Percentiles rank a stretch among this genome's conserved stretches.
These are phyloP conservation scores for Trichacis sp. DNA, from an alignment of 2,888 invertebrate species.

Conservation along the genomic window DNA sequence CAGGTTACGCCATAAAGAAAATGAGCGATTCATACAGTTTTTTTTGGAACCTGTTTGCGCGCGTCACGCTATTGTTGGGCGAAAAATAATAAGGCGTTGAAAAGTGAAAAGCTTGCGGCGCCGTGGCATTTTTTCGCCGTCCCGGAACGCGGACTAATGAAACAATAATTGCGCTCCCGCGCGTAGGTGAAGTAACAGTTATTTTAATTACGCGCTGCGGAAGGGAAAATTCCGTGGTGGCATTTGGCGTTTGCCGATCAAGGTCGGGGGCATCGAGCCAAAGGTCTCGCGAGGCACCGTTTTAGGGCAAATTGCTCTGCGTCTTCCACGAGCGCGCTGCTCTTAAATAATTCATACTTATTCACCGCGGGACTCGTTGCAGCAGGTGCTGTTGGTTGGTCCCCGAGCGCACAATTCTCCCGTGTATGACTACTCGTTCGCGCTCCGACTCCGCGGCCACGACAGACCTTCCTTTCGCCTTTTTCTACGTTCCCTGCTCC, in stretches of 20 bases:
- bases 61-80: background rate
- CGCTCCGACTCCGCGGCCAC: constrained; percentile 23
- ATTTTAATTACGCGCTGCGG: background rate
- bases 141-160: background rate
- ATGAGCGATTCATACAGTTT: background rate
- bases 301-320: constrained; percentile 44
- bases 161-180: background rate
- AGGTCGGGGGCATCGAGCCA: constrained; percentile 44
- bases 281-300: constrained; percentile 42
- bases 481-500: background rate
- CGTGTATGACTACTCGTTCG: constrained; percentile 32
- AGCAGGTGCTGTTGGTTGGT: constrained; percentile 34
- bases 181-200: background rate
- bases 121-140: too few relatives aligned
- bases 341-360: constrained; percentile 52
- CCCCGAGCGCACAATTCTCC: constrained; percentile 23
- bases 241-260: constrained; percentile 10
- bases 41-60: background rate
- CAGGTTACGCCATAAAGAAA: background rate
- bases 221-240: background rate
- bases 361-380: constrained; percentile 33
- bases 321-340: constrained; percentile 21
- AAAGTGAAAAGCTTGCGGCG: background rate
- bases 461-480: constrained; percentile 19
- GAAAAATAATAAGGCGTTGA: background rate